Base-by-base conservation (phyloP, 1,140 invertebrate genomes). In the Venturia canescens region DNA sequence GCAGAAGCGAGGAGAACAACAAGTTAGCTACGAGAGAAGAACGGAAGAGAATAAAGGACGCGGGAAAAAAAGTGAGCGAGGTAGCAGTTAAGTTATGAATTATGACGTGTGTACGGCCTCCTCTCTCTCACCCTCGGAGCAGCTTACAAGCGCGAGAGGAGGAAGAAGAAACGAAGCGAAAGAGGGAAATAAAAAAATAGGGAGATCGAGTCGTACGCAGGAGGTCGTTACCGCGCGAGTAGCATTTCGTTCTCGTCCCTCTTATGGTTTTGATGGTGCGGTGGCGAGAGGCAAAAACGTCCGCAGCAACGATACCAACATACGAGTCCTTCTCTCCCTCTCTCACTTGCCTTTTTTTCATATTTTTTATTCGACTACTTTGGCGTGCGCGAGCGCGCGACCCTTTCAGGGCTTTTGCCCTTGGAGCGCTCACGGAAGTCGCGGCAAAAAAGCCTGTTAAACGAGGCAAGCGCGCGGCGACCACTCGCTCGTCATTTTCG, bases 31-130 rank as follows among this genome's bases (percentile, higher is more conserved):
- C n/a, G n/a, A 15, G 50, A 57, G 44, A 34, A 72, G 66, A 72
- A 72, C 57, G 66, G 13, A 29, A 60, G 50, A 71, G 27, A 53
- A n/a, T n/a, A n/a, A 31, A 69, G 23, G 57, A 72, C 31, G 67
- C 69, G 57, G 75, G 50, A 77, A 74, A 83, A n/a, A 80, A 75
- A 83, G 48, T 34, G 74, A 79, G 80, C 75, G 79, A 81, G 77
- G 69, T 80, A 84, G 89, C 89, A 90, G 90, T 91, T 91, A 90
- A 86, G 85, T 89, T 91, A 91, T 91, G 90, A 91, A 88, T 91
- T 91, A 91, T 89, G 89, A 88, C 85, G 87, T 84, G 85, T 72
- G 82, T 82, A 84, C 79, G 67, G 86, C 50, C n/a, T n/a, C 15
- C 50, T 53, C 50, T 63, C 2, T 63, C 57, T 23, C 16, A 63